Conservation (phyloP, 2,888 invertebrate genomes). For the Stegophylla sp. region DNA sequence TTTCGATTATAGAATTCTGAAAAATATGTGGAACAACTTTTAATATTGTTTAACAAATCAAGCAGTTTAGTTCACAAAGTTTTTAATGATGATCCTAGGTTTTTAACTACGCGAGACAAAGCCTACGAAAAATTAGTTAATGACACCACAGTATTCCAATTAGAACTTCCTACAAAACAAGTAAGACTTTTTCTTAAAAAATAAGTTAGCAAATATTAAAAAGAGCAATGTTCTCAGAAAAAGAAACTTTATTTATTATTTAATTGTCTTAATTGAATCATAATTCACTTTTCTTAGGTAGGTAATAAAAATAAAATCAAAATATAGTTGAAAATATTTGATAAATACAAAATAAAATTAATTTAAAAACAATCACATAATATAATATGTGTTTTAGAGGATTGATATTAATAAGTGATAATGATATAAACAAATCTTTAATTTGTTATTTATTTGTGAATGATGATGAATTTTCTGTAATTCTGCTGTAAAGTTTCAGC, state of each 20-base stretch:
- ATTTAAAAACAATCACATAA: not conserved
- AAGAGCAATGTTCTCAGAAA: too few species aligned
- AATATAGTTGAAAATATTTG: too few species aligned
- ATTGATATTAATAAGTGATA: not conserved
- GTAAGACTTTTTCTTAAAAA: conserved; percentile 64
- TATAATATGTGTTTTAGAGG: not conserved
- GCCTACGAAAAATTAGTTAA: conserved; percentile 97
- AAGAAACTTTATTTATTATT: too few species aligned
- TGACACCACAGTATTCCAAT: conserved; percentile 85
- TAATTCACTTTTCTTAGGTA: too few species aligned
- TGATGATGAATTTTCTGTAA: conserved; percentile 60
- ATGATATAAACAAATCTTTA: not conserved
- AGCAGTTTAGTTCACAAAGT: conserved; percentile 91
- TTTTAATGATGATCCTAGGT: conserved; percentile 95
- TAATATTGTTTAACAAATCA: conserved; percentile 91
- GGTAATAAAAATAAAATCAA: too few species aligned
- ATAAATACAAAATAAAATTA: not conserved
- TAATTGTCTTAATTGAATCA: too few species aligned
- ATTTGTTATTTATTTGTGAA: not conserved
- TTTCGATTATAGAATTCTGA: conserved; percentile 79
- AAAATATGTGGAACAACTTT: conserved; percentile 93
- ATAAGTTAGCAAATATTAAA: not conserved
- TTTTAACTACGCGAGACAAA: conserved; percentile 96
- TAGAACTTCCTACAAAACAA: conserved; percentile 70
- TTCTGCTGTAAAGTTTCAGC: conserved; percentile 66